Evolutionary conservation across 2,888 invertebrate species (phyloP), one percentile per base, ranked within the genome.

Genomic region (Dasysyrphus albostriatus): DNA sequence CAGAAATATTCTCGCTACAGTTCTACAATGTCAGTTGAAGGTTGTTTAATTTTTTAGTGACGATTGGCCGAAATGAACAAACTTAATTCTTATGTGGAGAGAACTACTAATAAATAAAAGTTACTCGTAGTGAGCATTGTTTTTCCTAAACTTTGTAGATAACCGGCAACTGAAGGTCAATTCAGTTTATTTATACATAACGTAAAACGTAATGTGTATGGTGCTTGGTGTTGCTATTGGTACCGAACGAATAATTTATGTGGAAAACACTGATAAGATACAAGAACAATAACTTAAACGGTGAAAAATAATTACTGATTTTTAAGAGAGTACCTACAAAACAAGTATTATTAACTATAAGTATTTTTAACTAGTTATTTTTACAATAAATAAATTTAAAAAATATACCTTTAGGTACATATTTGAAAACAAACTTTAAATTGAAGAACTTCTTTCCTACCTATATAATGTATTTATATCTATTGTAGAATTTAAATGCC

Each of bases 1-100:
- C 58, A 37, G 19, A 24, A 8, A 34, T 19, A 5, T 19, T 59
- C 12, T 19, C 5, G 6, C 8, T 5, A n/a, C 10, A 37, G n/a
- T 24, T 49, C 42, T 42, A n/a, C 89, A 90, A 90, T 89, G 89
- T 90, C 90, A 90, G 59, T 74, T 89, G 88, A 90, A 89, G 90
- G 89, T 89, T 87, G 88, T 83, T 81, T 16, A 70, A 69, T 79
- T 88, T 81, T 84, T 39, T 59, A 74, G 49, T 79, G 69, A 39
- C 3, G 32, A 32, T 67, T 42, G 34, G 42, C 19, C 5, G 14
- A 5, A 37, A 54, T 44, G 6, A 32, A 42, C 4, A 32, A 44
- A 44, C 16, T 16, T 16, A 47, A 1, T 24, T 47, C 7, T 3
- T 6, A 42, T 0, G 42, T 47, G 16, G 9, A 51, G 16, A 29